phyloP scores from a whole-genome alignment of 2,113 vertebrate genomes.

The Uria aalge region DNA sequence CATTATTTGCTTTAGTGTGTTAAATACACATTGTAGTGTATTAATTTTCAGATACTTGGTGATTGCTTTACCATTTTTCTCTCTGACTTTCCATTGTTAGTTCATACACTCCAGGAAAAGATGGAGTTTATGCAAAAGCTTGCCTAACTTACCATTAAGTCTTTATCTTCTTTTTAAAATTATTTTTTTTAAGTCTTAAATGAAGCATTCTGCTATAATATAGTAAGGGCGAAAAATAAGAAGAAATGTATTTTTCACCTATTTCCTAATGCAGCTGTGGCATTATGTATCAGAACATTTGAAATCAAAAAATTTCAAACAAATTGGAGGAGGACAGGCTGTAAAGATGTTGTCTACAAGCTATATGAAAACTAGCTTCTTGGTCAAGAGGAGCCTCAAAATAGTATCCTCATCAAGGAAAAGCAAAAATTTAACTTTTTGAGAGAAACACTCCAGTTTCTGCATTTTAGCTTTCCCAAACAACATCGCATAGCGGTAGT shows the following conservation, averaged over 20 bases:
- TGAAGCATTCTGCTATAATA: not conserved
- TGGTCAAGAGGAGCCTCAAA: not conserved
- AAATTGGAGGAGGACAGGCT: not conserved
- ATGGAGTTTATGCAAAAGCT: not conserved
- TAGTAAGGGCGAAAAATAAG: not conserved
- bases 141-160: not conserved
- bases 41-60: not conserved
- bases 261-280: not conserved
- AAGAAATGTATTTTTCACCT: not conserved
- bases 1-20: not conserved
- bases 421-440: not conserved
- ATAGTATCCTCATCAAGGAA: not conserved
- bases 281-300: not conserved
- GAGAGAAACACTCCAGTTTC: not conserved
- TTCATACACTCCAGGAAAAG: not conserved
- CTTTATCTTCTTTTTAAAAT: not conserved
- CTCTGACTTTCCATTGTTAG: not conserved
- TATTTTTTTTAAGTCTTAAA: not conserved
- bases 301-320: not conserved
- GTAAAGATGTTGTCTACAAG: not conserved
- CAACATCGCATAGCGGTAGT: fast-evolving
- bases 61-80: not conserved
- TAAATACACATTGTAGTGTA: not conserved
- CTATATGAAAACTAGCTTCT: not conserved
- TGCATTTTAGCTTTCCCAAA: not conserved